Evolutionary conservation across 2,888 invertebrate genomes (phyloP).

Genomic region (Biston betularia): DNA sequence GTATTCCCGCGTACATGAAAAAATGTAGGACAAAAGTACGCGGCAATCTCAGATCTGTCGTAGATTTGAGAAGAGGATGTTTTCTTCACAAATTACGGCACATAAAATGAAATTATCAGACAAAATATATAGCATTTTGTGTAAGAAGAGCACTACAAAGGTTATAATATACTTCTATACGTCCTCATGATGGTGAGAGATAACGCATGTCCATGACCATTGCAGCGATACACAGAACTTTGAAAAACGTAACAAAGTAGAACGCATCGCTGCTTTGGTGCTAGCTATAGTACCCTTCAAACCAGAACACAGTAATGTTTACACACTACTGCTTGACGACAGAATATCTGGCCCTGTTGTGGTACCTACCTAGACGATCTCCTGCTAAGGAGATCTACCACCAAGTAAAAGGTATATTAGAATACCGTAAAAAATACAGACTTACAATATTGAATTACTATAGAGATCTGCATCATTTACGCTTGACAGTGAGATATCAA

Average conservation of each 20-base stretch:
- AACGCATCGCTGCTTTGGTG: too few relatives aligned
- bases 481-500: conserved; percentile 17
- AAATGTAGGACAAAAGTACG: conserved; percentile 48
- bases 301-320: too few relatives aligned
- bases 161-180: too few relatives aligned
- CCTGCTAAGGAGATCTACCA: too few relatives aligned
- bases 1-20: conserved; percentile 53
- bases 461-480: conserved; percentile 10
- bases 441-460: conserved; percentile 25
- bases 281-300: too few relatives aligned
- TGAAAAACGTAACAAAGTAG: too few relatives aligned
- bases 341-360: too few relatives aligned
- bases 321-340: too few relatives aligned
- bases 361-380: too few relatives aligned
- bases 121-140: conserved; percentile 1
- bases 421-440: conserved; percentile 7
- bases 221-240: too few relatives aligned
- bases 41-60: conserved; percentile 16
- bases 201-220: too few relatives aligned
- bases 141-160: not conserved
- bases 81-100: conserved; percentile 17
- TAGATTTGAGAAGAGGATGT: conserved; percentile 13
- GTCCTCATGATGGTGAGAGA: too few relatives aligned
- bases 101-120: conserved; percentile 14
- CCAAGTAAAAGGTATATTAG: not conserved